Percentiles rank a stretch among this genome's conserved stretches.
Conservation (phyloP, 2,888 invertebrate genomes). For the Chymomyza fuscimana region DNA sequence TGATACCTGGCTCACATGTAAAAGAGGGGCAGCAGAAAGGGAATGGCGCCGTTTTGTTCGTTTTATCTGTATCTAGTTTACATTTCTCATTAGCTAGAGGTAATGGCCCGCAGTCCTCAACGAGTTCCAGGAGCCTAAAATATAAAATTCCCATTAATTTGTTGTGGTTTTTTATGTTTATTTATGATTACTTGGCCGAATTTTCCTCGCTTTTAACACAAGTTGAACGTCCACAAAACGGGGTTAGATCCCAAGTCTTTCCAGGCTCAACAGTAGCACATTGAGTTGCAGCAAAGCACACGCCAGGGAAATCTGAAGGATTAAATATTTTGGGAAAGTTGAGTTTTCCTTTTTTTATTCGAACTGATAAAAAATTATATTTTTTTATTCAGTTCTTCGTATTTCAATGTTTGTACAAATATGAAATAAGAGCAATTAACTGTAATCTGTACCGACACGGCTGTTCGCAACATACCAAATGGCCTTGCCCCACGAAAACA, state of each 20-base stretch:
- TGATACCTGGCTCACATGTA: constrained; percentile 91
- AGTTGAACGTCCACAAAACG: constrained; percentile 95
- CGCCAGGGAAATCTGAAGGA: constrained; percentile 88
- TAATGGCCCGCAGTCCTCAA: constrained; percentile 93
- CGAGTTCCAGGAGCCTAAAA: constrained; percentile 87
- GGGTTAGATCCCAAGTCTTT: constrained; percentile 91
- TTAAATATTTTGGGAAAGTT: background rate
- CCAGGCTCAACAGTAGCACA: constrained; percentile 93
- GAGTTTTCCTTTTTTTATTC: no score
- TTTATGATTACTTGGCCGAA: constrained; percentile 81
- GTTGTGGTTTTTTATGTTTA: background rate
- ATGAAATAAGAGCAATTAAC: background rate
- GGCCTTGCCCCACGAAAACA: background rate
- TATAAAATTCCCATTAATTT: constrained; percentile 6
- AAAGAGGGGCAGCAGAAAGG: constrained; percentile 92
- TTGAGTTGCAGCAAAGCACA: constrained; percentile 94
- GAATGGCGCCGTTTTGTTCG: constrained; percentile 93
- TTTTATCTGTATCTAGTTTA: constrained; percentile 91
- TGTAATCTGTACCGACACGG: background rate
- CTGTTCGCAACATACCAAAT: background rate
- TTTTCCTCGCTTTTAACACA: constrained; percentile 90
- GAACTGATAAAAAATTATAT: no score
- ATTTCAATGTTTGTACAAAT: background rate
- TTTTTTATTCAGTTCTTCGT: background rate
- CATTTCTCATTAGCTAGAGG: constrained; percentile 93